Conservation (phyloP, 2,888 invertebrate species). For the Tinea pellionella region DNA sequence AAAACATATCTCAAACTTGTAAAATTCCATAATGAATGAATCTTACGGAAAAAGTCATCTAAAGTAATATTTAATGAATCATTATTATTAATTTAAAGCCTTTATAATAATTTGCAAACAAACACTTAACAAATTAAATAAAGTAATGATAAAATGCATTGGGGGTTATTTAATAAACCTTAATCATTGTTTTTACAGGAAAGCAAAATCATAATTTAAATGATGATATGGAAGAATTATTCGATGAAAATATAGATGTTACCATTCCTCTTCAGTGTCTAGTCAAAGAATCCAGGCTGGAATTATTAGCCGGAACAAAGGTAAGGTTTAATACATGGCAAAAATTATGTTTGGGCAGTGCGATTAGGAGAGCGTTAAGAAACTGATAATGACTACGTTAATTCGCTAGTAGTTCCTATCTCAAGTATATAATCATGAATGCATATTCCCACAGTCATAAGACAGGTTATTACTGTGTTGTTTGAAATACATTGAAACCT, state of each 20-base stretch:
- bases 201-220: no score
- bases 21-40: neutral
- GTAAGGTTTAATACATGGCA: slow-evolving; percentile 68
- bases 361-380: no score
- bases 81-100: no score
- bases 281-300: slow-evolving; percentile 89
- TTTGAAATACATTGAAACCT: neutral
- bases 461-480: neutral
- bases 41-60: neutral
- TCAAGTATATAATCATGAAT: neutral
- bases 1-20: neutral
- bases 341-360: no score
- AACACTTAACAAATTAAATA: no score
- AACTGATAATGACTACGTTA: no score
- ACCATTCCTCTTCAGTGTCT: slow-evolving; percentile 95
- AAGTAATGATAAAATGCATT: no score
- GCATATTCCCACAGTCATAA: neutral
- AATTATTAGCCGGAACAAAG: slow-evolving; percentile 87
- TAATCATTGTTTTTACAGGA: no score
- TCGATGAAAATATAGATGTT: slow-evolving; percentile 78
- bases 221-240: no score
- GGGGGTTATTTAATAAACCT: no score
- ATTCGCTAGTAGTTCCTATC: no score
- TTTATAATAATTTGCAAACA: slow-evolving; percentile 6
- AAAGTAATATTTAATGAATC: neutral